phyloP scores from a whole-genome alignment of 2,113 vertebrate genomes.

The Ptilorrhoa leucosticta region DNA sequence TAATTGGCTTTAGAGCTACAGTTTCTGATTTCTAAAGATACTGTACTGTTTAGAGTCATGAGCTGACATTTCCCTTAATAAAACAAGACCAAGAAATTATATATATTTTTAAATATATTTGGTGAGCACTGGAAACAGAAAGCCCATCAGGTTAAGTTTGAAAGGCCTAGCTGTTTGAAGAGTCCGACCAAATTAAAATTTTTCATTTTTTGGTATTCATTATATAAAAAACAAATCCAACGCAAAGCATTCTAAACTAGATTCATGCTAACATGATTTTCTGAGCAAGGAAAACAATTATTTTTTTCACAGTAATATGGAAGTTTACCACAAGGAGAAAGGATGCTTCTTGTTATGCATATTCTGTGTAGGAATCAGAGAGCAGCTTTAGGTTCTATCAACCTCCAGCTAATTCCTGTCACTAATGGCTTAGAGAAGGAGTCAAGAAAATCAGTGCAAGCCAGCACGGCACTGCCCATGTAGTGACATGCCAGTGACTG shows the following conservation, averaged over 20 bases:
- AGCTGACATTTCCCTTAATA: not conserved
- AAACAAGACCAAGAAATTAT: not conserved
- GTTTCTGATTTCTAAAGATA: not conserved
- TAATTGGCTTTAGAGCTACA: not conserved
- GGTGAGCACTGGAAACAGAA: not conserved
- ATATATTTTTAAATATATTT: not conserved
- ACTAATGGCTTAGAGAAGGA: not conserved
- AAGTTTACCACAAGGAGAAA: not conserved
- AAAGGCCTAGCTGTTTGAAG: not conserved
- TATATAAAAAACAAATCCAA: not conserved
- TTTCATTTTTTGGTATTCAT: not conserved
- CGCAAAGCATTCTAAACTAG: not conserved
- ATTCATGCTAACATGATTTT: not conserved
- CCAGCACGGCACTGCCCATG: not conserved
- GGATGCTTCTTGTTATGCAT: not conserved
- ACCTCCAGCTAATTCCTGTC: not conserved
- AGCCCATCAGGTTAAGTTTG: not conserved
- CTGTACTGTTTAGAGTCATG: not conserved
- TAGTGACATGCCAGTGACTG: not conserved
- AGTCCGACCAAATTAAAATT: not conserved
- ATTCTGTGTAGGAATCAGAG: not conserved
- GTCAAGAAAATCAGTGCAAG: not conserved
- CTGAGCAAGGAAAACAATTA: not conserved
- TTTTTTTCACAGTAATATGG: not conserved
- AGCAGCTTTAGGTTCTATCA: not conserved